These are phyloP conservation scores for Nomada ruficornis DNA, from an alignment of 2,888 invertebrate genomes.

Conservation along the genomic window DNA sequence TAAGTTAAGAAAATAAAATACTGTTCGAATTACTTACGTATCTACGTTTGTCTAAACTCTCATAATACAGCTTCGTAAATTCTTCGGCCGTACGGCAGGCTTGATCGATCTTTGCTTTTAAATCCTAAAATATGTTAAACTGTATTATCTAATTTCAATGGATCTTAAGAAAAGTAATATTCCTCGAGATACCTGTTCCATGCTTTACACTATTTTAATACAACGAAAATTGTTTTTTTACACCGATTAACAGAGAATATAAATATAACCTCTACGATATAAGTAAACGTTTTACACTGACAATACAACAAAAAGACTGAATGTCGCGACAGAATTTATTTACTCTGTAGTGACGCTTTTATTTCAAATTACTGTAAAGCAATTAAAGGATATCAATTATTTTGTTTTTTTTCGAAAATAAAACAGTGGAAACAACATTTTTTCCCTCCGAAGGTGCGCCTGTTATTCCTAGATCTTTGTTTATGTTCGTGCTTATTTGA, in stretches of 20 bases:
- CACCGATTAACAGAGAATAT: not conserved
- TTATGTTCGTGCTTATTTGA: not conserved
- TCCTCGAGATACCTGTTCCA: slow-evolving; percentile 27
- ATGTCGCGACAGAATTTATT: not conserved
- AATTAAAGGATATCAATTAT: not conserved
- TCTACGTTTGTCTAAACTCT: slow-evolving; percentile 93
- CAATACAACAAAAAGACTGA: not conserved
- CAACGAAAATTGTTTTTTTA: not conserved
- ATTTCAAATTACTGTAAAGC: not conserved
- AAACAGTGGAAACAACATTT: slow-evolving; percentile 16
- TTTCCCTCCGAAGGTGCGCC: not conserved
- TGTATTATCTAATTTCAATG: slow-evolving; percentile 1
- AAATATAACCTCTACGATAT: slow-evolving; percentile 37
- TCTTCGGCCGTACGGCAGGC: slow-evolving; percentile 95
- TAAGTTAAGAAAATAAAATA: slow-evolving; percentile 12
- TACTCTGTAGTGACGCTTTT: not conserved
- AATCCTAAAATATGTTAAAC: slow-evolving; percentile 82
- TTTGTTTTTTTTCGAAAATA: slow-evolving; percentile 12
- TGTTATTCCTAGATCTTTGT: not conserved
- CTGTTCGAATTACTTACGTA: slow-evolving; percentile 86
- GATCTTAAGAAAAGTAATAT: not conserved
- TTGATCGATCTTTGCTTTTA: slow-evolving; percentile 89
- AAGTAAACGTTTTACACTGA: not conserved
- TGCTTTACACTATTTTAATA: slow-evolving; percentile 18
- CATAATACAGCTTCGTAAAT: slow-evolving; percentile 95